phyloP scores from a whole-genome alignment of 2,797 vertebrate genomes.

The Podargus strigoides region DNA sequence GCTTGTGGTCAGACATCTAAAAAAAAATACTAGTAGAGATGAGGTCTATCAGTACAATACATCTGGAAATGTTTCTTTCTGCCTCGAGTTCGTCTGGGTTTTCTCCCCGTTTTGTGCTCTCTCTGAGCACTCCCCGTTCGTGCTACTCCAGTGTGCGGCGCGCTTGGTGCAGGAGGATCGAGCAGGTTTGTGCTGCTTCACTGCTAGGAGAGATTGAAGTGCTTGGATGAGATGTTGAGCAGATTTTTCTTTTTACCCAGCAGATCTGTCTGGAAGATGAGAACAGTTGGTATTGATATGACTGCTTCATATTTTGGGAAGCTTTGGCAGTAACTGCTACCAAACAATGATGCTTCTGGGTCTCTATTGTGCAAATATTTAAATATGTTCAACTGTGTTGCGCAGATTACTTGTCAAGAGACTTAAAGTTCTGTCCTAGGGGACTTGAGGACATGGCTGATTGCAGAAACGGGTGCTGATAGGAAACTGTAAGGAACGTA shows the following conservation, averaged over 20 bases:
- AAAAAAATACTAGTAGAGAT: neutral
- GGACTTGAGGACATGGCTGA: neutral
- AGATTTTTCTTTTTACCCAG: neutral
- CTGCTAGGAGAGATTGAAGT: neutral
- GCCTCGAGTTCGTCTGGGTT: neutral
- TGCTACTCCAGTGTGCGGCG: neutral
- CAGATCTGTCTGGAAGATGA: slow-evolving; percentile 36
- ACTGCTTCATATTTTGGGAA: slow-evolving; percentile 48
- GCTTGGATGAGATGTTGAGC: slow-evolving; percentile 22
- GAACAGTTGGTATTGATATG: slow-evolving; percentile 55
- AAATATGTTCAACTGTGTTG: neutral
- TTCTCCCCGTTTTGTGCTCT: neutral
- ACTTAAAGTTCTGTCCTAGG: rapidly evolving
- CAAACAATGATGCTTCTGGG: slow-evolving; percentile 30
- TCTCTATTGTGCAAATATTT: slow-evolving; percentile 43
- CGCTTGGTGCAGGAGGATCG: neutral
- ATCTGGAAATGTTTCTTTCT: slow-evolving; percentile 42
- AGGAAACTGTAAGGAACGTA: neutral
- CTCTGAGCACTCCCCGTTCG: neutral
- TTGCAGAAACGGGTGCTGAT: neutral
- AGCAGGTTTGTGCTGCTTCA: slow-evolving; percentile 19
- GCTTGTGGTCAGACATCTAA: slow-evolving; percentile 24
- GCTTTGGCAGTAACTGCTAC: slow-evolving; percentile 35
- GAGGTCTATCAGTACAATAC: neutral
- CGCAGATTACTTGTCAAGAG: neutral